Percentiles rank a stretch among this genome's conserved stretches.
Conservation (phyloP, 2,888 invertebrate genomes). For the Adelphocoris suturalis region DNA sequence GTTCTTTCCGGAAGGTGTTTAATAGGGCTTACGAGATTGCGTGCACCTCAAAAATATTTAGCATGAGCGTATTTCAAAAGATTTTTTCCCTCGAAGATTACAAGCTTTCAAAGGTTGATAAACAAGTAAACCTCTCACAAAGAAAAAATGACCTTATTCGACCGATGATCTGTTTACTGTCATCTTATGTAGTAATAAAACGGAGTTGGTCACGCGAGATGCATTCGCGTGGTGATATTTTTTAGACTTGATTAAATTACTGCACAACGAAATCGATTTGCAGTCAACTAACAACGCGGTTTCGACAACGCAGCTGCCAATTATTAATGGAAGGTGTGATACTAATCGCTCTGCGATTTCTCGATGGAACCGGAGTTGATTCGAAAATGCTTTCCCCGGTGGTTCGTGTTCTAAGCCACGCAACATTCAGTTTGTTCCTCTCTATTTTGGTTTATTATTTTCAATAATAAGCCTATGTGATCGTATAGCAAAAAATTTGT, state of each 20-base stretch:
- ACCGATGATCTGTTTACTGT: constrained; percentile 14
- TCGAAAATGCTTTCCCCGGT: background rate
- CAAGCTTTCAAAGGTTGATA: constrained; percentile 18
- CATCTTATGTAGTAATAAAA: constrained; percentile 1
- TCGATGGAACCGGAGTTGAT: background rate
- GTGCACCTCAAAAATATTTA: background rate
- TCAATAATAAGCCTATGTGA: no score
- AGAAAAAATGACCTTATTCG: background rate
- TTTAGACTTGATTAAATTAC: background rate
- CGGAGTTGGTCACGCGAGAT: constrained; percentile 24
- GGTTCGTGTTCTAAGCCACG: background rate
- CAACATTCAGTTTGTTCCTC: no score
- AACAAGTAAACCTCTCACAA: background rate
- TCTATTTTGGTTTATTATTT: no score
- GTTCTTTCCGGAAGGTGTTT: background rate
- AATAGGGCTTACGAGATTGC: background rate
- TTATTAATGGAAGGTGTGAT: constrained; percentile 8
- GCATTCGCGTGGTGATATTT: background rate
- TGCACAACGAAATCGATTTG: background rate
- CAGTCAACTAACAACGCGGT: background rate
- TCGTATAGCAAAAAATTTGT: no score
- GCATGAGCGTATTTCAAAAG: background rate
- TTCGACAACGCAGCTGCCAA: background rate
- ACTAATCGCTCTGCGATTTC: background rate
- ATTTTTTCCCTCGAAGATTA: background rate